A percentile compares a stretch with the other conserved stretches of the same genome.
Evolutionary conservation across 2,113 vertebrate genomes (phyloP).

Genomic region (Athene cunicularia): DNA sequence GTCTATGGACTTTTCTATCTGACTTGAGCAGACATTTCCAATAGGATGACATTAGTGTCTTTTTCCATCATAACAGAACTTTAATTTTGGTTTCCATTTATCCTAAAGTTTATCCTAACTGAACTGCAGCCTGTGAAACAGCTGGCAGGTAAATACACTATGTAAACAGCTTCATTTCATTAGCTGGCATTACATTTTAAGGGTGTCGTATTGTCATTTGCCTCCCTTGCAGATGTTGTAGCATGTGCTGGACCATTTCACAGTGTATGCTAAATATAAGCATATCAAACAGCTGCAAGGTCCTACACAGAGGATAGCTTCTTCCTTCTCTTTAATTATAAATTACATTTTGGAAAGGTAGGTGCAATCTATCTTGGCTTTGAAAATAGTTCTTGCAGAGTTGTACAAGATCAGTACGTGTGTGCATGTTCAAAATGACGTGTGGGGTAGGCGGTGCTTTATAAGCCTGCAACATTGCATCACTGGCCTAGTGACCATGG

Average conservation of each 20-base stretch:
- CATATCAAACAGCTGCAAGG: not conserved
- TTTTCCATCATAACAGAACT: not conserved
- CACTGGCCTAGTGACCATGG: not conserved
- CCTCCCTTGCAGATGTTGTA: not conserved
- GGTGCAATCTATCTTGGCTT: not conserved
- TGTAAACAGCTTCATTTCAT: not conserved
- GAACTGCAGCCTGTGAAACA: not conserved
- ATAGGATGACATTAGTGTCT: not conserved
- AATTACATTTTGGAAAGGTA: not conserved
- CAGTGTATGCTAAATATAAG: not conserved
- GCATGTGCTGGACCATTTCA: not conserved
- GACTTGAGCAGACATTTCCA: not conserved
- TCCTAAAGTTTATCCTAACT: not conserved
- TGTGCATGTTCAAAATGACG: rapidly evolving
- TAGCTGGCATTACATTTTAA: not conserved
- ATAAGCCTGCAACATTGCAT: not conserved
- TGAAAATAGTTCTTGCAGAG: not conserved
- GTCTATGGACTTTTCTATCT: not conserved
- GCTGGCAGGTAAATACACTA: not conserved
- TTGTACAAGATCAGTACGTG: rapidly evolving
- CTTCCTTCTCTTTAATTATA: not conserved
- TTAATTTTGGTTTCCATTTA: not conserved
- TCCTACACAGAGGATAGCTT: not conserved
- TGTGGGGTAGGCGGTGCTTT: not conserved
- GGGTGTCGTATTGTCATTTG: not conserved